Percentiles rank a stretch among this genome's conserved stretches.
phyloP scores from a whole-genome alignment of 2,888 invertebrate genomes.

The Rhabditoides inermis region DNA sequence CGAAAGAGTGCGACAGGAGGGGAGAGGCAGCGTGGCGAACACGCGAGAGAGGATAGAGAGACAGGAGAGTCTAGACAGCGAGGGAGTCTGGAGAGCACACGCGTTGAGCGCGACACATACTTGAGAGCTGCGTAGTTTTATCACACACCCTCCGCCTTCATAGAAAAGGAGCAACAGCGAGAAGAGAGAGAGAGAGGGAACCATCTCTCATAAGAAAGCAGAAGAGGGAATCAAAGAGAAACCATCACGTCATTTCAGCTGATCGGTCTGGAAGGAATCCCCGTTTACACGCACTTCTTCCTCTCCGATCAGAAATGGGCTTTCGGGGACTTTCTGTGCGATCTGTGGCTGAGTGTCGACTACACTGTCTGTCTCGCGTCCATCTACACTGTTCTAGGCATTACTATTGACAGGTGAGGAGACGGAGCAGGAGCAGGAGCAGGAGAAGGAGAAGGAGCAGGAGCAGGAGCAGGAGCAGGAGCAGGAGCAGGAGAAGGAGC shows the following conservation, averaged over 20 bases:
- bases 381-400: constrained; percentile 94
- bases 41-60: background rate
- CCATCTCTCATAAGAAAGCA: background rate
- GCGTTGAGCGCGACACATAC: too few species aligned
- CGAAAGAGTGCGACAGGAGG: background rate
- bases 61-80: background rate
- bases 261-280: constrained; percentile 95
- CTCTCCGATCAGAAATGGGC: constrained; percentile 83
- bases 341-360: constrained; percentile 95
- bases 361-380: constrained; percentile 95
- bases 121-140: too few species aligned
- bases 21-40: background rate
- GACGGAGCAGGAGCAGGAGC: too few species aligned
- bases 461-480: background rate
- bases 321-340: constrained; percentile 85
- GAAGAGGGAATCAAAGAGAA: background rate
- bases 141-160: too few species aligned
- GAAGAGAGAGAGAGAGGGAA: background rate
- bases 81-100: background rate
- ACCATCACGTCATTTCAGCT: constrained; percentile 55
- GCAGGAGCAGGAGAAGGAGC: background rate
- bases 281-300: constrained; percentile 94
- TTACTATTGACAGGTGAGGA: constrained; percentile 79
- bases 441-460: background rate
- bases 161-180: too few species aligned